Evolutionary conservation across 2,113 vertebrate genomes (phyloP).

Genomic region (Tachycineta bicolor): DNA sequence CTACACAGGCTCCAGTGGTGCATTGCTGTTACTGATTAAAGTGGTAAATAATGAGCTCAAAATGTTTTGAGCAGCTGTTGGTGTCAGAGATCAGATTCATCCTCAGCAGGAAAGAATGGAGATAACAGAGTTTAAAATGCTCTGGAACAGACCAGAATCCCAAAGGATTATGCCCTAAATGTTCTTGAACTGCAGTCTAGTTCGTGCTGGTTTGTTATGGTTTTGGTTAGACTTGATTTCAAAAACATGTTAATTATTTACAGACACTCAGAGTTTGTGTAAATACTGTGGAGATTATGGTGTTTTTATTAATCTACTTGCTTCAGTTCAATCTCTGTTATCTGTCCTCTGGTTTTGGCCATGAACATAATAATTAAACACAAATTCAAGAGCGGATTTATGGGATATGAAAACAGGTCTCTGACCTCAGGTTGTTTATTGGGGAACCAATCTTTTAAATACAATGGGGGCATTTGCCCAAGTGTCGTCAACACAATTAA

Average conservation of each 20-base stretch:
- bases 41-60: neutral
- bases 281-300: neutral
- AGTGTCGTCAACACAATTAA: neutral
- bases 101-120: neutral
- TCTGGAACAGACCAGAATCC: neutral
- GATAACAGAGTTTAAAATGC: neutral
- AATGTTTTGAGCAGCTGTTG: slow-evolving; percentile 16
- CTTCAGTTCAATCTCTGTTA: neutral
- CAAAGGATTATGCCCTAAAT: neutral
- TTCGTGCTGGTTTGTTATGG: neutral
- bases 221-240: neutral
- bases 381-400: neutral
- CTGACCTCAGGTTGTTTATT: neutral
- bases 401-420: neutral
- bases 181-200: neutral
- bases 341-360: neutral
- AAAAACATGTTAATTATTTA: neutral
- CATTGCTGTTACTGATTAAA: neutral
- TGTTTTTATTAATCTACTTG: neutral
- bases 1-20: neutral
- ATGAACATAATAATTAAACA: neutral
- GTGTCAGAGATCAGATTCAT: neutral
- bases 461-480: neutral
- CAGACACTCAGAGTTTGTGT: neutral
- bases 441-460: neutral